Percentiles rank a stretch among this genome's conserved stretches.
phyloP scores from a whole-genome alignment of 2,113 vertebrate species.

The Spea bombifrons region DNA sequence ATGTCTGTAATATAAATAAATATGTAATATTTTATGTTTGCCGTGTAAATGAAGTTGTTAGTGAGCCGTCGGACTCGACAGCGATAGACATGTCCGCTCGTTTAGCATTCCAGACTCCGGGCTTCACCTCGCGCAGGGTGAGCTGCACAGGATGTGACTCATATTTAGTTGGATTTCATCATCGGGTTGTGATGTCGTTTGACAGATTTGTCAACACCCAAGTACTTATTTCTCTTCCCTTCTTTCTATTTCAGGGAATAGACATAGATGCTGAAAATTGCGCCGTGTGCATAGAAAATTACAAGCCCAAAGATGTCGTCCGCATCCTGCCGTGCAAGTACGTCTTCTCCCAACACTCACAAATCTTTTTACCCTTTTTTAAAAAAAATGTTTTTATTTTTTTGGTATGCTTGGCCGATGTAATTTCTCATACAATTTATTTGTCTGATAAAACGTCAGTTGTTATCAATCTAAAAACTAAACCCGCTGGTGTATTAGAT shows the following conservation, averaged over 20 bases:
- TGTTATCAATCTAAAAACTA: too few species aligned
- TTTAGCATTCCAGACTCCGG: not conserved
- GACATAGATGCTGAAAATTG: conserved; percentile 74
- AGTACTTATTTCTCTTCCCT: conserved; percentile 45
- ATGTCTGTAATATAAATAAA: too few species aligned
- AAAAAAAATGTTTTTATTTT: too few species aligned
- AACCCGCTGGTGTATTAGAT: too few species aligned
- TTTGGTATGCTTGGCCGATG: too few species aligned
- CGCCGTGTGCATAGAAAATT: conserved; percentile 79
- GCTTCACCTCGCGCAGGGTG: not conserved
- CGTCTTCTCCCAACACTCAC: conserved; percentile 42
- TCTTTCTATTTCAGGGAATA: conserved; percentile 59
- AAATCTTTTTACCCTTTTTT: too few species aligned
- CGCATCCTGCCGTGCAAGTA: conserved; percentile 80
- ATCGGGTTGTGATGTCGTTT: not conserved
- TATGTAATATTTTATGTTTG: too few species aligned
- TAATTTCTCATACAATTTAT: too few species aligned
- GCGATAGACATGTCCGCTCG: not conserved
- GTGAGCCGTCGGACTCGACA: not conserved
- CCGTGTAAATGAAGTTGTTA: too few species aligned
- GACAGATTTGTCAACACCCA: not conserved
- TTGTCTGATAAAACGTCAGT: too few species aligned
- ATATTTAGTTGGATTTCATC: not conserved
- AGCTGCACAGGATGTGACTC: conserved; percentile 15
- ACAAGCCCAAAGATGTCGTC: conserved; percentile 72